Evolutionary conservation across 1,140 invertebrate genomes (phyloP), one percentile per base, ranked within the genome.

Genomic region (Musca domestica): DNA sequence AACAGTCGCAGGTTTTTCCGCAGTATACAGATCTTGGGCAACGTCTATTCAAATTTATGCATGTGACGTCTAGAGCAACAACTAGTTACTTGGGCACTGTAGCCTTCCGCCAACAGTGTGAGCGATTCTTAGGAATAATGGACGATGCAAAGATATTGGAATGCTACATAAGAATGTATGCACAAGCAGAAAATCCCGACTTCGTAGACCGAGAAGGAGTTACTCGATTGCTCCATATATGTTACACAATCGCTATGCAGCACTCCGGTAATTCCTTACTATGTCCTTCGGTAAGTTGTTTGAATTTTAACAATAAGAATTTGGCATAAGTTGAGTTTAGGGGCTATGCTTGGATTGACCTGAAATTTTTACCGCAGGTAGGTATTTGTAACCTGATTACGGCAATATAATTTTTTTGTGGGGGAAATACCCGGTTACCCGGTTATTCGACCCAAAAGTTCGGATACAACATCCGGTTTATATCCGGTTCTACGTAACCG

Each of bases 221-320:
- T 10, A 85, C 84, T 19, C 84, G 84, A 3, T 79, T 93, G 9
- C 81, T 92, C 0, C 87, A 89, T 81, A 87, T 86, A 25, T 89
- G 89, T 70, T 93, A 92, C 76, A 88, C 89, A 73, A 83, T 93
- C 12, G 88, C 90, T 17, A 91, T 92, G 88, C 88, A 90, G 74
- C 90, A 90, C 73, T 86, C 87, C 0, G 89, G 84, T 70, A 85
- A 83, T n/a, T 78, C 83, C 10, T 76, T 87, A 63, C 74, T 81
- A 2, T 88, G 88, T 84, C 74, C 81, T 52, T 69, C 74, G 61
- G 71, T 72, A 67, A 69, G 70, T 61, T 41, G 12, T 10, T 41
- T 41, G 5, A 41, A 9, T 41, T 30, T n/a, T n/a, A n/a, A n/a
- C n/a, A n/a, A n/a, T n/a, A n/a, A n/a, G n/a, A n/a, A n/a, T n/a